A percentile compares a stretch with the other conserved stretches of the same genome.
These are phyloP conservation scores for Cisticola juncidis DNA, from an alignment of 2,113 vertebrate genomes.

Conservation along the genomic window DNA sequence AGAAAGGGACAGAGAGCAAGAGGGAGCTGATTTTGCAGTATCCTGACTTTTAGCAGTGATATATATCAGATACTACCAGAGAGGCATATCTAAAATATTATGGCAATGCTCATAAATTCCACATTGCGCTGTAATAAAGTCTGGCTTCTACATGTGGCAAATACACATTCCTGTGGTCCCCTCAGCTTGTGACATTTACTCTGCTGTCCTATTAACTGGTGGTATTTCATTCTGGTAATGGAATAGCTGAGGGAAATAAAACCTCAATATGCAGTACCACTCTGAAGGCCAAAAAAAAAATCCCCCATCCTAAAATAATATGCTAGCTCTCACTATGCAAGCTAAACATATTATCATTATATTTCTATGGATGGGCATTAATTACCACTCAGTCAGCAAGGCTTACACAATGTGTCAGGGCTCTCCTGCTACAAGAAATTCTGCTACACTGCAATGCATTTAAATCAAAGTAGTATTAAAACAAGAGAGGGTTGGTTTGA, in stretches of 20 bases:
- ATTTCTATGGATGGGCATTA: not conserved
- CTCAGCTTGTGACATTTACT: conserved; percentile 32
- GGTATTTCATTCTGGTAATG: conserved; percentile 38
- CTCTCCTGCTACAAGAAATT: not conserved
- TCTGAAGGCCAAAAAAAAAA: not conserved
- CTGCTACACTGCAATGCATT: not conserved
- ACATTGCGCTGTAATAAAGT: not conserved
- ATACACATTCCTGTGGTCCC: conserved; percentile 2
- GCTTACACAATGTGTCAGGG: not conserved
- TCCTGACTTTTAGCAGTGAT: conserved; percentile 20
- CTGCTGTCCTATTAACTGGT: not conserved
- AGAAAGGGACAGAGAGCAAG: not conserved
- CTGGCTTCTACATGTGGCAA: conserved; percentile 23
- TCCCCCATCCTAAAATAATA: not conserved
- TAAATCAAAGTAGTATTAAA: not conserved
- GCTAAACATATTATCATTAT: not conserved
- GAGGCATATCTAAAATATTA: conserved; percentile 5
- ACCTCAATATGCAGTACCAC: not conserved
- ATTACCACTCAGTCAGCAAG: not conserved
- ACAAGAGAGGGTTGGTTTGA: not conserved
- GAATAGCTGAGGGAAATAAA: not conserved
- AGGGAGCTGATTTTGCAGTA: not conserved
- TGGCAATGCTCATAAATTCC: conserved; percentile 45
- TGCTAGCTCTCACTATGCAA: not conserved
- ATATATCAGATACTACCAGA: conserved; percentile 35